phyloP scores from a whole-genome alignment of 2,113 vertebrate species.

The Dinomys branickii region DNA sequence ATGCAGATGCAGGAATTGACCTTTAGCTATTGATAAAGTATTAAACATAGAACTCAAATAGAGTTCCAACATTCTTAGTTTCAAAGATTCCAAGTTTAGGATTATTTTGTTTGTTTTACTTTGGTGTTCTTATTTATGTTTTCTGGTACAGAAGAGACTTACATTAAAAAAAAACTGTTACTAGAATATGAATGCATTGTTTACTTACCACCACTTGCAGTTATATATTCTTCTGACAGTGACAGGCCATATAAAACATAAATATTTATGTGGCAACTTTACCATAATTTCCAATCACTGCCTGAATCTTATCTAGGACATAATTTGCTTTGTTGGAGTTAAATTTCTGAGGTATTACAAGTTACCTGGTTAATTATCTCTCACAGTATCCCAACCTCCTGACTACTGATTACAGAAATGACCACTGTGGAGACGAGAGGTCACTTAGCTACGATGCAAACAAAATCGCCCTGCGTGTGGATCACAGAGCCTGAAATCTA shows the following conservation, averaged over 20 bases:
- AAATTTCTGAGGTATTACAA: not conserved
- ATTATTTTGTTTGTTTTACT: not conserved
- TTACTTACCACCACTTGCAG: not conserved
- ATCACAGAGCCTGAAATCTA: not conserved
- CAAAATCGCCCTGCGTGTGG: not conserved
- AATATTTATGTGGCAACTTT: not conserved
- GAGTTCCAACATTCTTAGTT: too few species aligned
- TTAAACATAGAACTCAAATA: not conserved
- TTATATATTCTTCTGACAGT: not conserved
- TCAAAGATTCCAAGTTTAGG: not conserved
- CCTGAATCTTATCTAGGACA: not conserved
- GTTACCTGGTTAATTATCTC: not conserved
- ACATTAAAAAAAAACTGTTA: not conserved
- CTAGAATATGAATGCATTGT: not conserved
- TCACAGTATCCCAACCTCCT: not conserved
- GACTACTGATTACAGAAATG: not conserved
- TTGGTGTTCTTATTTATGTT: not conserved
- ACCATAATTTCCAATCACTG: not conserved
- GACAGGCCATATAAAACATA: not conserved
- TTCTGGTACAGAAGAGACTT: not conserved
- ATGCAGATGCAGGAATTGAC: not conserved
- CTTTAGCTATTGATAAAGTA: not conserved
- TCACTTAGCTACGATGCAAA: not conserved
- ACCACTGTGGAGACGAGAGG: not conserved
- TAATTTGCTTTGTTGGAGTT: not conserved